Evolutionary conservation across 1,140 invertebrate genomes (phyloP).

Genomic region (Drosophila arawakana): DNA sequence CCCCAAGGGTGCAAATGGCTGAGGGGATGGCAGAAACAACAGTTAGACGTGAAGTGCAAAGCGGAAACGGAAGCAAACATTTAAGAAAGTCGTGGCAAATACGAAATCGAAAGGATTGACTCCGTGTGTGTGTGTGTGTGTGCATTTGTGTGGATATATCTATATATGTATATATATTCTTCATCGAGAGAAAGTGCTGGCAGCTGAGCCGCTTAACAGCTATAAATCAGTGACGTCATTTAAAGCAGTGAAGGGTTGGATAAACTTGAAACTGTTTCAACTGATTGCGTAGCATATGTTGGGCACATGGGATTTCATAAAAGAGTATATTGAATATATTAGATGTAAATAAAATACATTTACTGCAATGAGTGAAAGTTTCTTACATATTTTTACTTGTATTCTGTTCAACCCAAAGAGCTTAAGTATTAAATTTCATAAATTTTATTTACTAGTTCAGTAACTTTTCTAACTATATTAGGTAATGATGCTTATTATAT

Average conservation of each 20-base stretch:
- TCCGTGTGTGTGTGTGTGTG: slow-evolving; percentile 3
- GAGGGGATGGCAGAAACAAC: neutral
- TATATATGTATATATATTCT: slow-evolving; percentile 3
- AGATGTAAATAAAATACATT: neutral
- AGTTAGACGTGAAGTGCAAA: slow-evolving; percentile 26
- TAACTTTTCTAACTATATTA: no score
- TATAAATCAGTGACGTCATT: slow-evolving; percentile 68
- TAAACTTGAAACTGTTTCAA: slow-evolving; percentile 8
- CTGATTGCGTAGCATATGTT: slow-evolving; percentile 5
- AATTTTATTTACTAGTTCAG: no score
- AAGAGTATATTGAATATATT: neutral
- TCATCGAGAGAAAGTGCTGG: slow-evolving; percentile 55
- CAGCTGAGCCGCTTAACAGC: slow-evolving; percentile 41
- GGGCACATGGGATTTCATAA: neutral
- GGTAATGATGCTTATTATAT: no score
- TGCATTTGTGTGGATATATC: neutral
- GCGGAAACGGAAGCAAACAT: slow-evolving; percentile 65
- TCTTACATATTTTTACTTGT: no score
- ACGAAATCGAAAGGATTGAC: slow-evolving; percentile 60
- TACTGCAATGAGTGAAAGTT: no score
- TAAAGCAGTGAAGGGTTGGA: slow-evolving; percentile 1
- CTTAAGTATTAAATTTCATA: no score
- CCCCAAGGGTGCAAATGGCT: neutral
- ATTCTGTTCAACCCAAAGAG: no score
- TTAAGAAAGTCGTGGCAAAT: slow-evolving; percentile 64